Evolutionary conservation across 2,888 invertebrate genomes (phyloP).

Genomic region (Drosophila prostipennis): DNA sequence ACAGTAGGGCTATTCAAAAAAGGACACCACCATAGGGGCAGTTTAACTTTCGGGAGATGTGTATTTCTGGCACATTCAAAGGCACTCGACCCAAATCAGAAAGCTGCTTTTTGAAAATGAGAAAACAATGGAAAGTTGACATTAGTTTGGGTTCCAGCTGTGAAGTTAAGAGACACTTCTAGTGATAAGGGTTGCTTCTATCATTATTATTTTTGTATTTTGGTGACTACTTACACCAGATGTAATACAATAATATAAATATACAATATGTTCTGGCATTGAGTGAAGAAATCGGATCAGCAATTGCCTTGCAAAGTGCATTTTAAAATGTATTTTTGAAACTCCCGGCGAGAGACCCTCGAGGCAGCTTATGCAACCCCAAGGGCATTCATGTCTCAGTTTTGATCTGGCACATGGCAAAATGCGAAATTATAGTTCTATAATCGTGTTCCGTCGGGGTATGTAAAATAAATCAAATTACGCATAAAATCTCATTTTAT

Average conservation of each 20-base stretch:
- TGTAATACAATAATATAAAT: too few relatives aligned
- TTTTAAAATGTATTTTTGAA: conserved; percentile 4
- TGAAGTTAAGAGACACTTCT: conserved; percentile 29
- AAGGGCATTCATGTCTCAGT: conserved; percentile 18
- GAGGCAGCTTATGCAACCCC: conserved; percentile 29
- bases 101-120: conserved; percentile 15
- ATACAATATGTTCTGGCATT: conserved; percentile 7
- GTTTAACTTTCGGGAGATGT: background rate
- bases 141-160: conserved; percentile 47
- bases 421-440: conserved; percentile 47
- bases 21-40: conserved; percentile 7
- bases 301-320: conserved; percentile 1
- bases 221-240: background rate
- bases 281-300: conserved; percentile 4
- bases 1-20: conserved; percentile 31
- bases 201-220: too few relatives aligned
- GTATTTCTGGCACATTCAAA: background rate
- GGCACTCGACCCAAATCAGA: conserved; percentile 66
- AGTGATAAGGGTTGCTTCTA: conserved; percentile 5
- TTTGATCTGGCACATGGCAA: conserved; percentile 33
- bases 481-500: conserved; percentile 52
- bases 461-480: conserved; percentile 63
- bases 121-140: conserved; percentile 22
- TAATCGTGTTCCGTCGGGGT: conserved; percentile 35
- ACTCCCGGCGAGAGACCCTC: conserved; percentile 5